These are phyloP conservation scores for Drosophila nr. fundita DNA, from an alignment of 2,888 invertebrate species.

Conservation along the genomic window DNA sequence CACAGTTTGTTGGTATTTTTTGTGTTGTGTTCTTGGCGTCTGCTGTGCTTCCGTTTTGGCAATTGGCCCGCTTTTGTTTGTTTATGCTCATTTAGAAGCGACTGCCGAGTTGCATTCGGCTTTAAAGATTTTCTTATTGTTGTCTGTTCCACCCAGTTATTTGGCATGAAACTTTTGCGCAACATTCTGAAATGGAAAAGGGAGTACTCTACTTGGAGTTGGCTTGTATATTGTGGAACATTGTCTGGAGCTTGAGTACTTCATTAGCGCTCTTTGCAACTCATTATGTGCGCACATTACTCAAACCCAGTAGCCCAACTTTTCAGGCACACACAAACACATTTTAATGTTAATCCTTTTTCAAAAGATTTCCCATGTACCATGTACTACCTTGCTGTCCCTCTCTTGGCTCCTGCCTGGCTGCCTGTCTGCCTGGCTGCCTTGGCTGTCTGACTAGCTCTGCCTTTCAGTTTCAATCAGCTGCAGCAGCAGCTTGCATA, in stretches of 20 bases:
- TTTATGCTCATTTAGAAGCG: slow-evolving; percentile 44
- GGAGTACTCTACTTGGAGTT: slow-evolving; percentile 26
- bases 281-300: slow-evolving; percentile 78
- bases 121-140: slow-evolving; percentile 20
- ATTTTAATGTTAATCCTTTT: slow-evolving; percentile 79
- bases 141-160: slow-evolving; percentile 7
- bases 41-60: slow-evolving; percentile 53
- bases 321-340: slow-evolving; percentile 50
- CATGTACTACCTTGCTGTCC: slow-evolving; percentile 10
- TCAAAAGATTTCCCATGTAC: slow-evolving; percentile 67
- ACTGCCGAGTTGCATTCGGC: slow-evolving; percentile 9
- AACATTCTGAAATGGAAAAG: slow-evolving; percentile 14
- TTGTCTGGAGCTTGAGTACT: slow-evolving; percentile 70
- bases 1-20: slow-evolving; percentile 10
- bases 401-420: slow-evolving; percentile 5
- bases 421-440: background rate
- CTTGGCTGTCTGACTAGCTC: slow-evolving; percentile 7
- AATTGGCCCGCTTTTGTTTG: slow-evolving; percentile 45
- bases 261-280: slow-evolving; percentile 79
- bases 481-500: slow-evolving; percentile 70
- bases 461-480: slow-evolving; percentile 75
- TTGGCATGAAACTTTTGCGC: slow-evolving; percentile 36
- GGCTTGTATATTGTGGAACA: slow-evolving; percentile 32
- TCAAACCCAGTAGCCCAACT: slow-evolving; percentile 69
- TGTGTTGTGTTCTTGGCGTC: slow-evolving; percentile 16